phyloP scores from a whole-genome alignment of 2,888 invertebrate species.

The Trissolcus japonicus region DNA sequence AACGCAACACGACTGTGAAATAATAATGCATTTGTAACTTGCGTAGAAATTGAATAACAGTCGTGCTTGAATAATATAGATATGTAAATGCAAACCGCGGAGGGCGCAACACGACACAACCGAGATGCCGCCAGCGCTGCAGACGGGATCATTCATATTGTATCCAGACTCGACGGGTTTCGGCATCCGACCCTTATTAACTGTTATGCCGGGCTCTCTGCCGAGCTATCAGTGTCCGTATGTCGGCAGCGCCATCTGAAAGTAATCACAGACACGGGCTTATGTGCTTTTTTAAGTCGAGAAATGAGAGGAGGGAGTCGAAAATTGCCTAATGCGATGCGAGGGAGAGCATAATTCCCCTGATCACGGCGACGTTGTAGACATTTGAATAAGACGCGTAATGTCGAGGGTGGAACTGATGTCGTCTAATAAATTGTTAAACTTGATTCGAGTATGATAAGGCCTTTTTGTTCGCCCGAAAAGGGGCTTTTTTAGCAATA shows the following conservation, averaged over 20 bases:
- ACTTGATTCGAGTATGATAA: not conserved
- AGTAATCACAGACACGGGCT: too few relatives aligned
- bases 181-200: slow-evolving; percentile 36
- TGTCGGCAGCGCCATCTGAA: too few relatives aligned
- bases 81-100: slow-evolving; percentile 70
- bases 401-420: slow-evolving; percentile 5
- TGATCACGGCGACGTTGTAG: not conserved
- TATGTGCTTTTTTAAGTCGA: too few relatives aligned
- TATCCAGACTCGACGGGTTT: slow-evolving; percentile 64
- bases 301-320: too few relatives aligned
- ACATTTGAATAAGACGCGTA: slow-evolving; percentile 9
- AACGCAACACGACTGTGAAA: slow-evolving; percentile 61
- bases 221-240: too few relatives aligned
- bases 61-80: slow-evolving; percentile 73
- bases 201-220: not conserved
- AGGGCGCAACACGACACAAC: slow-evolving; percentile 27
- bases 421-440: slow-evolving; percentile 7
- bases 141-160: slow-evolving; percentile 73
- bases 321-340: too few relatives aligned
- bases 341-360: too few relatives aligned
- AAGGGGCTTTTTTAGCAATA: too few relatives aligned
- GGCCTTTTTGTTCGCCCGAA: not conserved
- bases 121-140: slow-evolving; percentile 58
- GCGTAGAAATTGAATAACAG: slow-evolving; percentile 73
- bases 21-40: slow-evolving; percentile 71